Percentiles rank a stretch among this genome's conserved stretches.
These are phyloP conservation scores for Saguinus imperator DNA, from an alignment of 2,113 vertebrate species.

Conservation along the genomic window DNA sequence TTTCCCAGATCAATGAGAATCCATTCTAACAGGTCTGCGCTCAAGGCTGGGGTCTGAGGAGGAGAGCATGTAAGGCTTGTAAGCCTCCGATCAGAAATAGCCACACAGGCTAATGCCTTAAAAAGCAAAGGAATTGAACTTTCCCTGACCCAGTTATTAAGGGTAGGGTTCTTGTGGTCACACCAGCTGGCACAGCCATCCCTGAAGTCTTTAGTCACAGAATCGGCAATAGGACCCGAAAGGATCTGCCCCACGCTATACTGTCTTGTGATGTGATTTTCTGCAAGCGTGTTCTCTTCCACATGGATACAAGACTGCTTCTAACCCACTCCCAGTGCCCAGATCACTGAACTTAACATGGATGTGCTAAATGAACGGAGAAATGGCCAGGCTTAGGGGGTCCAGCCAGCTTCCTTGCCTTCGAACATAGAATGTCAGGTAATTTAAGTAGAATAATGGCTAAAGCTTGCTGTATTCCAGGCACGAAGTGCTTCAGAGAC, in stretches of 20 bases:
- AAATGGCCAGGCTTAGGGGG: background rate
- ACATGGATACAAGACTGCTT: background rate
- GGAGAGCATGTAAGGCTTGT: background rate
- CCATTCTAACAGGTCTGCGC: background rate
- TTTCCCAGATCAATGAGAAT: background rate
- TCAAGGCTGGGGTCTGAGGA: background rate
- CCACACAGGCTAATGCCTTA: background rate
- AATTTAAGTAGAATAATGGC: background rate
- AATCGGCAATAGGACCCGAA: too few relatives aligned
- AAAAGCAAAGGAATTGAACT: background rate
- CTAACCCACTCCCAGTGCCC: background rate
- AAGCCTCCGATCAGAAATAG: background rate
- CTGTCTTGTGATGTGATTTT: background rate
- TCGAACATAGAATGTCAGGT: background rate
- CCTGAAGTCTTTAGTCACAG: background rate
- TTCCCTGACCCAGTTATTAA: background rate
- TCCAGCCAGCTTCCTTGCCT: background rate
- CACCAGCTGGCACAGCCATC: background rate
- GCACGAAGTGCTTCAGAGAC: background rate
- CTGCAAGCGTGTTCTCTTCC: background rate
- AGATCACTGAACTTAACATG: background rate
- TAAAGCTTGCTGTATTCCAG: background rate
- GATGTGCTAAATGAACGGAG: background rate
- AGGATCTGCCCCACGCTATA: fast-evolving
- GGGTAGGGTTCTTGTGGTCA: background rate